Conservation (phyloP, 2,888 invertebrate species). For the Pyralis farinalis region DNA sequence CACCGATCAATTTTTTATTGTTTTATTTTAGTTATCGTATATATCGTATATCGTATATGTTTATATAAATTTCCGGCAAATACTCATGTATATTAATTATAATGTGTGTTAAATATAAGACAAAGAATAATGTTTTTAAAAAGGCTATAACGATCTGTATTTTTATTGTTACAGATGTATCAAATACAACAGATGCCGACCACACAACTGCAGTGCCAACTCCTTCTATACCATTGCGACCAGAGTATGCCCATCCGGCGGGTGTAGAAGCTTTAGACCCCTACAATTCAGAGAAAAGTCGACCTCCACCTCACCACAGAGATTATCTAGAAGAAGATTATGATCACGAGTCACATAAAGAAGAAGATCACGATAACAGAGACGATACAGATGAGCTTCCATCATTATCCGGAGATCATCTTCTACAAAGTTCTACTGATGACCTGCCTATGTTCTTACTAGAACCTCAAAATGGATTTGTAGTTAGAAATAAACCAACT, state of each 20-base stretch:
- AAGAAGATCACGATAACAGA: slow-evolving; percentile 68
- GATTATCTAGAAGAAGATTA: slow-evolving; percentile 76
- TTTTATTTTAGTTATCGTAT: neutral
- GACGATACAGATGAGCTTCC: slow-evolving; percentile 74
- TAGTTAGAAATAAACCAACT: slow-evolving; percentile 95
- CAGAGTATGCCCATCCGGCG: slow-evolving; percentile 73
- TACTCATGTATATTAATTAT: no score
- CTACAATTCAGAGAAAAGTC: slow-evolving; percentile 69
- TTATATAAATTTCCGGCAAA: no score
- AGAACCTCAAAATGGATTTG: slow-evolving; percentile 94
- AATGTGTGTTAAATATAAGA: no score
- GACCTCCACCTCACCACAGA: slow-evolving; percentile 56
- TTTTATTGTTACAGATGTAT: slow-evolving; percentile 57
- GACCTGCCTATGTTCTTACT: slow-evolving; percentile 92
- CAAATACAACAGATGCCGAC: slow-evolving; percentile 58
- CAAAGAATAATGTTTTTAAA: neutral
- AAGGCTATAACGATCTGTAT: slow-evolving; percentile 2
- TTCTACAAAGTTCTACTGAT: slow-evolving; percentile 81
- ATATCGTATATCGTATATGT: no score
- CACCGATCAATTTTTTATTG: no score
- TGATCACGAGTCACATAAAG: slow-evolving; percentile 67
- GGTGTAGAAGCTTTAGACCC: slow-evolving; percentile 72
- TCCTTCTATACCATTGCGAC: slow-evolving; percentile 61
- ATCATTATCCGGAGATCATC: slow-evolving; percentile 68
- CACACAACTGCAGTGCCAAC: slow-evolving; percentile 51